Evolutionary conservation across 2,888 invertebrate genomes (phyloP), one percentile per base, ranked within the genome.

Genomic region (Andrena praecox): DNA sequence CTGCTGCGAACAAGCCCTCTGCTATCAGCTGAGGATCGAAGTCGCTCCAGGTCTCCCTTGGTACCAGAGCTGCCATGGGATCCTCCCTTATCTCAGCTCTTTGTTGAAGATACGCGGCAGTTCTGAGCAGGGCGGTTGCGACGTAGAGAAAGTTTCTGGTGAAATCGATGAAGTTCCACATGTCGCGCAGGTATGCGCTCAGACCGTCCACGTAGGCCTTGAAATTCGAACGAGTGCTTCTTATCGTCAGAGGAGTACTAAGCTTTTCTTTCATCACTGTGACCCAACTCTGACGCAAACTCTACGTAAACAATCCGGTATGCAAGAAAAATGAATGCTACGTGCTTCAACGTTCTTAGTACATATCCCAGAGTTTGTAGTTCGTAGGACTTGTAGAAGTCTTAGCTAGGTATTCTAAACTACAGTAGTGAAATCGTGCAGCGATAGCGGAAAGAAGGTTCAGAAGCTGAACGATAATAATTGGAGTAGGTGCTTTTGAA

Each of bases 121-220:
- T 92, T 67, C 97, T 94, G 5, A 98, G 94, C 35, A 97, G 91
- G 48, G 96, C 95, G 8, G 97, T 97, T 4, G 96, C 95, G 59
- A 97, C 95, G 94, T 99, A 99, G 2, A 99, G 95, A 0, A 96
- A 96, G 94, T 99, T 99, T 60, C 98, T 96, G 5, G 97, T 97
- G 93, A 99, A 99, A 94, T 99, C 99, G 71, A 99, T 97, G 91
- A 99, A 98, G 94, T 99, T 99, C 99, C 99, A 99, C 96, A 99
- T 96, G 93, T 99, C 98, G 42, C 97, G 95, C 35, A 98, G 95
- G 92, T 99, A 99, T 0, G 96, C 96, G 54, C 96, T 95, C 67
- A 98, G 95, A n/a, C 99, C 99, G 92, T 97, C 97, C 29, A 96
- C 96, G 95, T 97, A 98, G 83, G 99, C 97, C 92, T 92, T n/a